Conservation (phyloP, 1,140 invertebrate species). For the Papilio dardanus region DNA sequence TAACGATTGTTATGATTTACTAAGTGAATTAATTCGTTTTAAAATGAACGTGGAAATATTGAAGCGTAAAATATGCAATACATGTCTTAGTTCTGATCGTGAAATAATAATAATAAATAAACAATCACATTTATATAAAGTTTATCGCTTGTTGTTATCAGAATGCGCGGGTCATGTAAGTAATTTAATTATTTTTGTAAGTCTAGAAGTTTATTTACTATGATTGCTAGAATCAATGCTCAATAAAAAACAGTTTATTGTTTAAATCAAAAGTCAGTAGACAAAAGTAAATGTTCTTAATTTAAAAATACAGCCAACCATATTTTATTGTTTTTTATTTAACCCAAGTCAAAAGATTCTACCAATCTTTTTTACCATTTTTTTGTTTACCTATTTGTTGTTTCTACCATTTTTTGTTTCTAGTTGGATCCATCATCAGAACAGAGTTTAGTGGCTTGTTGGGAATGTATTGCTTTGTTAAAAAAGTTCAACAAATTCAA, state of each 20-base stretch:
- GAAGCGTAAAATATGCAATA: conserved; percentile 62
- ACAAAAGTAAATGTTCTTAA: no score
- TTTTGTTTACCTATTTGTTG: no score
- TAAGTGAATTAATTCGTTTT: conserved; percentile 47
- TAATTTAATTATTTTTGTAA: no score
- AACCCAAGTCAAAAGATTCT: no score
- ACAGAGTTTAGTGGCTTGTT: conserved; percentile 55
- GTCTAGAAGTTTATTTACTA: no score
- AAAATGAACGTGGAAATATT: conserved; percentile 70
- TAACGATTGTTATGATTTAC: conserved; percentile 77
- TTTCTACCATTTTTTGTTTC: conserved; percentile 43
- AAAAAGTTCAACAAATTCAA: conserved; percentile 63
- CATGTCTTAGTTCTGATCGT: conserved; percentile 69
- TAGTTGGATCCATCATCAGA: conserved; percentile 55
- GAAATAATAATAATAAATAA: conserved; percentile 64
- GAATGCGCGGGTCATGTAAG: conserved; percentile 73
- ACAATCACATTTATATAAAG: conserved; percentile 58
- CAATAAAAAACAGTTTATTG: no score
- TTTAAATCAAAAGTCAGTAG: no score
- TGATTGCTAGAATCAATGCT: no score
- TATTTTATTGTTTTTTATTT: no score
- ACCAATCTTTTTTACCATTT: no score
- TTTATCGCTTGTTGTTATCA: conserved; percentile 68
- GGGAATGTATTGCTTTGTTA: conserved; percentile 70
- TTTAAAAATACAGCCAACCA: no score